Percentiles rank a stretch among this genome's conserved stretches.
phyloP scores from a whole-genome alignment of 2,797 vertebrate species.

The Anableps anableps region DNA sequence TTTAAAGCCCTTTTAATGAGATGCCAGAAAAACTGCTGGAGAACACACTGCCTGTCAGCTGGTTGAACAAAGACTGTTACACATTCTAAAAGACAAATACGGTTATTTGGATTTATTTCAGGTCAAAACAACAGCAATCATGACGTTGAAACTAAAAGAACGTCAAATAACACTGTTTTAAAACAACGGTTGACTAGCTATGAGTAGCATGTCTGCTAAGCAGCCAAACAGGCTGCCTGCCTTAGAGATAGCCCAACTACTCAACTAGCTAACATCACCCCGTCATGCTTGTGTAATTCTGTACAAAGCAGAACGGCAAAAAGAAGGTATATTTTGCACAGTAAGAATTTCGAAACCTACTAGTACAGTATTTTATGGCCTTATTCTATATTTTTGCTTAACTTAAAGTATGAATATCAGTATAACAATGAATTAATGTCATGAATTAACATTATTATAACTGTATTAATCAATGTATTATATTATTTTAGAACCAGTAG shows the following conservation, averaged over 20 bases:
- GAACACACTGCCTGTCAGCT: neutral
- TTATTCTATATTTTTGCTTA: neutral
- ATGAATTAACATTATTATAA: neutral
- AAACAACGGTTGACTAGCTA: too few relatives aligned
- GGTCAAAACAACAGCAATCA: neutral
- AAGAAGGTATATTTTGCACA: neutral
- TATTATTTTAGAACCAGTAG: neutral
- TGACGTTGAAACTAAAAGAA: neutral
- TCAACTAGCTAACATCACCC: neutral
- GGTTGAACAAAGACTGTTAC: neutral
- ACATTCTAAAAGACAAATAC: neutral
- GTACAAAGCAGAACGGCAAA: neutral
- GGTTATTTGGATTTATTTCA: neutral
- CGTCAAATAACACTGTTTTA: neutral
- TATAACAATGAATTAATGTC: neutral
- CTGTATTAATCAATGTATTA: neutral
- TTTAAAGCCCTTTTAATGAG: neutral
- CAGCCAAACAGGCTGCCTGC: neutral
- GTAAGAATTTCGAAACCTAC: neutral
- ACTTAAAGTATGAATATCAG: neutral
- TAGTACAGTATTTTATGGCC: neutral
- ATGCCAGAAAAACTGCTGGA: neutral
- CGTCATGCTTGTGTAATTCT: neutral
- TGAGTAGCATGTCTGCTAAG: neutral
- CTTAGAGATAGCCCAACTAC: neutral